Base-by-base conservation (phyloP, 2,797 vertebrate genomes). In the Sitta carolinensis region DNA sequence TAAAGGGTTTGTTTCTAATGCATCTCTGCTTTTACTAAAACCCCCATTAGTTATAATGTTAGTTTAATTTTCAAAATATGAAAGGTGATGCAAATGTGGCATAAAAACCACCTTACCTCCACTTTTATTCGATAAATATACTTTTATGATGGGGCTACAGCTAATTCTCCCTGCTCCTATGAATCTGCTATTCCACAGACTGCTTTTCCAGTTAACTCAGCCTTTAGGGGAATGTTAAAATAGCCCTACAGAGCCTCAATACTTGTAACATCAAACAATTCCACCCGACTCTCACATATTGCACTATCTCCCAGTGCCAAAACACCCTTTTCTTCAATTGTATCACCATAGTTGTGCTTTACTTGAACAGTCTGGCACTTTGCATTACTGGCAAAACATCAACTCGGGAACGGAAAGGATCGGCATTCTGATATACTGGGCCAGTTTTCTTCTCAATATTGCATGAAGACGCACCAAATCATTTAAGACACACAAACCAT, bases 401-500 rank as follows among this genome's bases (percentile, higher is more conserved):
- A 22, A 96, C 77, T 96, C 95, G 82, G 95, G 96, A 97, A 93
- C 2, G 5, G 95, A 97, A 96, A 58, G 87, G 90, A 95, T 95
- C 66, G 82, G 95, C 23, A 72, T 94, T 97, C 96, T 96, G 95
- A 87, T 48, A 66, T 50, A 95, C 79, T 51, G 91, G 96, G 95
- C 94, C 95, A 97, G 92, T 95, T 96, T 95, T 96, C 96, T 96
- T 98, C 96, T 97, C 96, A 97, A 95, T 95, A 96, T 97, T 98
- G 97, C 97, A 97, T 94, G 96, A 97, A 95, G 94, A 97, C 51
- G 97, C 98, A 98, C 97, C 97, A 97, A 97, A 97, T 98, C 97
- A 97, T 97, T 96, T 98, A 93, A 97, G 97, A 98, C 97, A 98
- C 90, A 86, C 96, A 97, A 97, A 97, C 93, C 94, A 91, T 97